These are phyloP conservation scores for Oceanodroma tethys DNA, from an alignment of 2,113 vertebrate species.

Conservation along the genomic window DNA sequence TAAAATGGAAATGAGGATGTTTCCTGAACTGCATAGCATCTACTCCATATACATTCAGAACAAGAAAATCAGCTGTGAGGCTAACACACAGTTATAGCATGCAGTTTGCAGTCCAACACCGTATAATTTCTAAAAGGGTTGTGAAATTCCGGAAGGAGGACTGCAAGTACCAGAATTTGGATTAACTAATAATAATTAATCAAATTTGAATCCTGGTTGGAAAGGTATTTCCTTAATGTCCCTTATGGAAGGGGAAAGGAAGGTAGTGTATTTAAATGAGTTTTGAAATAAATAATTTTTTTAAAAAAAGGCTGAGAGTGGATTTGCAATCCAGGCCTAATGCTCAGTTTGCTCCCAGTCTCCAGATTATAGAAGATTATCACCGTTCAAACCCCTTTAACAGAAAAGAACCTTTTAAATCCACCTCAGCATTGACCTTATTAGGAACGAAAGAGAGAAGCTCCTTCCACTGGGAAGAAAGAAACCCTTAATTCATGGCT, in stretches of 20 bases:
- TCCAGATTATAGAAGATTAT: neutral
- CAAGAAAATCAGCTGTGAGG: neutral
- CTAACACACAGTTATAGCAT: neutral
- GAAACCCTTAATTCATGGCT: conserved; percentile 33
- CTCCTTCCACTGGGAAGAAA: neutral
- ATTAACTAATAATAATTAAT: conserved; percentile 20
- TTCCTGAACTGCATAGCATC: neutral
- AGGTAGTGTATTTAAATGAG: neutral
- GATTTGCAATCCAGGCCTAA: neutral
- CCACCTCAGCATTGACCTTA: neutral
- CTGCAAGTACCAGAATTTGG: neutral
- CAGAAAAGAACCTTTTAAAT: conserved; percentile 15
- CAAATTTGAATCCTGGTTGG: neutral
- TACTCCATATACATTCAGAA: neutral
- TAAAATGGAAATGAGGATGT: neutral
- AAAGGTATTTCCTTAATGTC: neutral
- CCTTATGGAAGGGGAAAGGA: neutral
- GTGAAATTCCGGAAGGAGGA: neutral
- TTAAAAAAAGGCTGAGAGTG: neutral
- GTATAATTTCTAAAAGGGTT: neutral
- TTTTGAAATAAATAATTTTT: neutral
- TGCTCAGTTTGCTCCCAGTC: neutral
- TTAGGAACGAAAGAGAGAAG: neutral
- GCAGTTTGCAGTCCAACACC: neutral
- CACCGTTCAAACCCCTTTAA: neutral